phyloP scores from a whole-genome alignment of 2,113 vertebrate species.

The Coryphaenoides rupestris region DNA sequence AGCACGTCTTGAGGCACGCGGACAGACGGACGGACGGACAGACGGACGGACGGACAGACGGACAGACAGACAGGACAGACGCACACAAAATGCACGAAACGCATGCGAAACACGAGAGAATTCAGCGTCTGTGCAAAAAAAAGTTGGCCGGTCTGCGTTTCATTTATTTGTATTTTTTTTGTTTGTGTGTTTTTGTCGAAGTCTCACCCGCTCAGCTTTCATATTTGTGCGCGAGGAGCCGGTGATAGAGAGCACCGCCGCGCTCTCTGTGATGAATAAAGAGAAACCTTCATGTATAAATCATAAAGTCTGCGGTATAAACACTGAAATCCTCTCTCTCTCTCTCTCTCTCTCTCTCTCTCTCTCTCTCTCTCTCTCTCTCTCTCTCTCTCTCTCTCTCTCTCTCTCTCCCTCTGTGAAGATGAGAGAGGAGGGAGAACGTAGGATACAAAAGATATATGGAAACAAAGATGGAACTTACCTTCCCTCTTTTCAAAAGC shows the following conservation, averaged over 20 bases:
- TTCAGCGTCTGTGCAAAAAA: conserved; percentile 1
- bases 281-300: conserved; percentile 58
- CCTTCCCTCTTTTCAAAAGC: conserved; percentile 42
- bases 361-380: too few species aligned
- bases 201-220: conserved; percentile 19
- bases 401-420: too few species aligned
- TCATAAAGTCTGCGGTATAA: conserved; percentile 54
- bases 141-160: background rate
- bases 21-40: too few species aligned
- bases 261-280: conserved; percentile 53
- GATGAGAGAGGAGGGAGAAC: conserved; percentile 11
- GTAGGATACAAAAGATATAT: conserved; percentile 34
- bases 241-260: conserved; percentile 24
- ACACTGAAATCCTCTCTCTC: conserved; percentile 51
- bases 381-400: too few species aligned
- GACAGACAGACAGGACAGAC: background rate
- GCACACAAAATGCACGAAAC: background rate
- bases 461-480: conserved; percentile 49
- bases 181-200: conserved; percentile 27
- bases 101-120: background rate
- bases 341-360: too few species aligned
- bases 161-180: too few species aligned
- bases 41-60: background rate
- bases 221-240: conserved; percentile 3
- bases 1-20: background rate